Conservation (phyloP, 2,888 invertebrate genomes). For the Athetis lepigone region DNA sequence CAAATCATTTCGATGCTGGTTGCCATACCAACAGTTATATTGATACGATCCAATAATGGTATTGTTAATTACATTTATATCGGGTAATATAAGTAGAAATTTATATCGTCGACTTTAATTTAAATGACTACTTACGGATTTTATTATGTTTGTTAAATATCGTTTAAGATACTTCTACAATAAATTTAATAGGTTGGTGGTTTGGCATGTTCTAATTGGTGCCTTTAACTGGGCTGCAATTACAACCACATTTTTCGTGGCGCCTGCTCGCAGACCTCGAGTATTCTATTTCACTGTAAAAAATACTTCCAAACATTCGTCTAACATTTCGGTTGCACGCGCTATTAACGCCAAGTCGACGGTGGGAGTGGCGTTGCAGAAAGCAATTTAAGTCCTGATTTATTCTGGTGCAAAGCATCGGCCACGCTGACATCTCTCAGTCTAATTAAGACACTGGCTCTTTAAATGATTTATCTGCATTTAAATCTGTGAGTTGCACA, state of each 20-base stretch:
- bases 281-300: constrained; percentile 82
- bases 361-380: constrained; percentile 88
- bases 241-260: constrained; percentile 78
- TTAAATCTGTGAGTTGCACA: constrained; percentile 68
- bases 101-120: constrained; percentile 71
- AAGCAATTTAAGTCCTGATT: constrained; percentile 88
- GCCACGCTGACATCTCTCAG: constrained; percentile 83
- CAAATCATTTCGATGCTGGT: constrained; percentile 80
- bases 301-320: constrained; percentile 83
- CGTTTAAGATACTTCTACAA: constrained; percentile 69
- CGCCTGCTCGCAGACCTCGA: constrained; percentile 76
- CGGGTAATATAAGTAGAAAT: constrained; percentile 71
- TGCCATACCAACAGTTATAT: constrained; percentile 79
- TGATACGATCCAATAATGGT: constrained; percentile 78
- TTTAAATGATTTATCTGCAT: constrained; percentile 80
- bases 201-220: constrained; percentile 77
- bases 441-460: constrained; percentile 86
- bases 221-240: constrained; percentile 72
- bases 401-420: constrained; percentile 82
- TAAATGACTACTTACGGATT: constrained; percentile 72
- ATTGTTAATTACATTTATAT: constrained; percentile 80
- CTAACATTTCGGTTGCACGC: constrained; percentile 88
- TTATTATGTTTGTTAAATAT: constrained; percentile 70
- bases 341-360: constrained; percentile 88
- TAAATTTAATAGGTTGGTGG: constrained; percentile 69